A percentile compares a stretch with the other conserved stretches of the same genome.
Evolutionary conservation across 1,140 invertebrate species (phyloP).

Genomic region (Cylas formicarius): DNA sequence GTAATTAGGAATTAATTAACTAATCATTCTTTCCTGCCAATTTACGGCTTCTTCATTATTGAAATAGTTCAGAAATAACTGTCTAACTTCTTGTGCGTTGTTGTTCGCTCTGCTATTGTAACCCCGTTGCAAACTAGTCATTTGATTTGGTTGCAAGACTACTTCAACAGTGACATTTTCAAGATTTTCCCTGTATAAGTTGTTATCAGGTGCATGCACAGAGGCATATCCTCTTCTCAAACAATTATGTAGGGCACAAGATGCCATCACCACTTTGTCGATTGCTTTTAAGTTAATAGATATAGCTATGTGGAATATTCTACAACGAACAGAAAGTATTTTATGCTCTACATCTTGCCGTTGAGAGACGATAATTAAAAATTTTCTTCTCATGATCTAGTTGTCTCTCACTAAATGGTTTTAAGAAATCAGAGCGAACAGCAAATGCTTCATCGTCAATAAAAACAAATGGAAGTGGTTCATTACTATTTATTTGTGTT

Average conservation of each 20-base stretch:
- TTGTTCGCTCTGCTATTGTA: constrained; percentile 9
- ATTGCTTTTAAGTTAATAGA: constrained; percentile 19
- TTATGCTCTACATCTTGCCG: constrained; percentile 38
- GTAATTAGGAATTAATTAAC: no score
- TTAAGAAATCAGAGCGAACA: constrained; percentile 34
- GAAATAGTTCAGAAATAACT: constrained; percentile 13
- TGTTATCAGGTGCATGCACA: constrained; percentile 13
- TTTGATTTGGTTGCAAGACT: constrained; percentile 8
- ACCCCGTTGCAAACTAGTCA: constrained; percentile 8
- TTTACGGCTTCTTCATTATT: constrained; percentile 20
- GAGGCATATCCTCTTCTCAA: constrained; percentile 2
- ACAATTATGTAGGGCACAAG: constrained; percentile 29
- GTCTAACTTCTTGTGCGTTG: constrained; percentile 12
- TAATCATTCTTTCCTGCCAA: constrained; percentile 20
- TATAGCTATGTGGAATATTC: constrained; percentile 33
- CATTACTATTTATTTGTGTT: constrained; percentile 7
- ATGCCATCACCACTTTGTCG: constrained; percentile 26
- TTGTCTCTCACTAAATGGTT: constrained; percentile 29
- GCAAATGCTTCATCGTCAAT: constrained; percentile 42
- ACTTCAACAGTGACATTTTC: constrained; percentile 6
- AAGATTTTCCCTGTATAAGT: constrained; percentile 9
- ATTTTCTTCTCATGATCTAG: constrained; percentile 26
- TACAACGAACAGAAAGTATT: constrained; percentile 36
- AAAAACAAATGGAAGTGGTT: constrained; percentile 31
- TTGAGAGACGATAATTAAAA: constrained; percentile 38